Base-by-base conservation (phyloP, 2,113 vertebrate genomes). In the Callospermophilus lateralis region DNA sequence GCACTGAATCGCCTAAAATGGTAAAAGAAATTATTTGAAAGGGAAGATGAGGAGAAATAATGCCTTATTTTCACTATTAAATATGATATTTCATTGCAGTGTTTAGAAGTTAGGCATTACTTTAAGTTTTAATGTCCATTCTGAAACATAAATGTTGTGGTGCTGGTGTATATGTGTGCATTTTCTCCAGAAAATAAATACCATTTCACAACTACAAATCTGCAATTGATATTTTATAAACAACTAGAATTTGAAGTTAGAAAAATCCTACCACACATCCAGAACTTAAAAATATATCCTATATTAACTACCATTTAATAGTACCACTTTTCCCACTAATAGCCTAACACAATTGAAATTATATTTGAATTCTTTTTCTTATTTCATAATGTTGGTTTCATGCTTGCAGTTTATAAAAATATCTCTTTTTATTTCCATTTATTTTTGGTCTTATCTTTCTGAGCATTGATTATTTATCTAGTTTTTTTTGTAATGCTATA, bases 281-380 rank as follows among this genome's bases (percentile, higher is more conserved):
- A 73, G 73, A 72, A 32, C 37, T 63, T 39, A 90, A 84, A 86
- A 53, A 80, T 90, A 61, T 90, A 39, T 34, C 39, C 4, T 28
- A 3, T 32, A 55, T 45, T 4, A 15, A 79, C 22, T 68, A 1
- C 3, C 73, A 19, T 13, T 87, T 76, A 72, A 45, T 17, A 61
- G 42, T 65, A 48, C 7, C 7, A 86, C 28, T 30, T 94, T 81
- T 53, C 48, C 4, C 0, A 85, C 6, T 74, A 37, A 63, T 16
- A 63, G 6, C 32, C 55, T 91, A 84, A 77, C 53, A 89, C 39
- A 42, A 48, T 32, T 53, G 95, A 12, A 65, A 95, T 67, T n/a
- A 61, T 17, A 8, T 86, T 37, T 86, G 24, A 78, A 55, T 63
- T 84, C 4, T 92, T 80, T 16, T 12, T 81, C 1, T 84, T 67